Evolutionary conservation across 2,113 vertebrate species (phyloP).

Genomic region (Mesembrinibis cayennensis): DNA sequence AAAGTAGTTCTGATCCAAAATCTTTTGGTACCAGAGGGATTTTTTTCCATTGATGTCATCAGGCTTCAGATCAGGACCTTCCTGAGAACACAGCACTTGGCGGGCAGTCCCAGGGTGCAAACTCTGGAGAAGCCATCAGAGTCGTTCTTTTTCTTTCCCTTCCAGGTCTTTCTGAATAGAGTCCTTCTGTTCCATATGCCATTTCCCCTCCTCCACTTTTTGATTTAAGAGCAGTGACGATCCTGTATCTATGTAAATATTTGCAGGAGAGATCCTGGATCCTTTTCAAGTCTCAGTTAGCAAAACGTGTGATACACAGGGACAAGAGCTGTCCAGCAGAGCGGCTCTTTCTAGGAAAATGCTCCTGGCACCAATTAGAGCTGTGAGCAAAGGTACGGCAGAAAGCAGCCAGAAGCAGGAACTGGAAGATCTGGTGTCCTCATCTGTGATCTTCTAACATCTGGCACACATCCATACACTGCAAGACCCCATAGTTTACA

Average conservation of each 20-base stretch:
- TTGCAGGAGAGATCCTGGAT: not conserved
- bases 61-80: not conserved
- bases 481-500: not conserved
- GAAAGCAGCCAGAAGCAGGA: conserved; percentile 10
- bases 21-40: not conserved
- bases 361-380: conserved; percentile 16
- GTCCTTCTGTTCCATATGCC: not conserved
- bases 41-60: not conserved
- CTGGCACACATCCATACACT: not conserved
- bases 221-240: not conserved
- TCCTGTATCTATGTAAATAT: conserved; percentile 57
- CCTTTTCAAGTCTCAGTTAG: not conserved
- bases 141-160: not conserved
- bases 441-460: conserved; percentile 9
- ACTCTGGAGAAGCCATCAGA: not conserved
- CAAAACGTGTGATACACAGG: not conserved
- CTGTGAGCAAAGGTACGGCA: not conserved
- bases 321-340: not conserved
- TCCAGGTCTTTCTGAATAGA: not conserved
- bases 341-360: conserved; percentile 41
- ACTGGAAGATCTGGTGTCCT: conserved; percentile 41
- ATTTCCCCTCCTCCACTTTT: not conserved
- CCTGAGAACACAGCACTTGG: not conserved
- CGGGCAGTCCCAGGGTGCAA: not conserved
- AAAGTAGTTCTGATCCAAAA: not conserved